Conservation (phyloP, 2,888 invertebrate genomes). For the Epistrophella euchroma region DNA sequence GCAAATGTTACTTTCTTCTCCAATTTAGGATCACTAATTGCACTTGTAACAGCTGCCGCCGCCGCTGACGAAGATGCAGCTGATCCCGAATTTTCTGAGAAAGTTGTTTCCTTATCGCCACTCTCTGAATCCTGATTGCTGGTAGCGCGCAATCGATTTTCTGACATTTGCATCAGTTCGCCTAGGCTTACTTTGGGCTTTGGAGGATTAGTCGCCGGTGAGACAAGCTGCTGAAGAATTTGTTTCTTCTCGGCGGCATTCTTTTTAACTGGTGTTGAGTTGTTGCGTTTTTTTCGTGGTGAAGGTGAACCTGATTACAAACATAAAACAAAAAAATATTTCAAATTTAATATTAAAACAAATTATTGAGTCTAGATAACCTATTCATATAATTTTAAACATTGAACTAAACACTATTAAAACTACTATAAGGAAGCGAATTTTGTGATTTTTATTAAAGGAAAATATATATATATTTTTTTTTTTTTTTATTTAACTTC, state of each 20-base stretch:
- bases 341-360: constrained; percentile 3
- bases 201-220: constrained; percentile 87
- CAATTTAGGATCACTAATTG: constrained; percentile 87
- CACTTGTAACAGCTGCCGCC: constrained; percentile 85
- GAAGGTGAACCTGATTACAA: constrained; percentile 88
- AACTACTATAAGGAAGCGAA: constrained; percentile 64
- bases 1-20: constrained; percentile 93
- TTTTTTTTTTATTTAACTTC: constrained; percentile 22
- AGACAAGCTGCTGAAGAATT: constrained; percentile 91
- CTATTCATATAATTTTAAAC: constrained; percentile 44
- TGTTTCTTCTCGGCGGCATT: constrained; percentile 91
- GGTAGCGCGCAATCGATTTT: constrained; percentile 85
- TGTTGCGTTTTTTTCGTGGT: constrained; percentile 91
- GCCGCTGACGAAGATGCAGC: constrained; percentile 84
- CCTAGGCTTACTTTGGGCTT: constrained; percentile 86
- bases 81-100: constrained; percentile 84
- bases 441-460: constrained; percentile 32
- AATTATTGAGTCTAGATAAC: not conserved
- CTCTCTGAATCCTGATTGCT: constrained; percentile 84
- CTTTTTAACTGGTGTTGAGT: constrained; percentile 91
- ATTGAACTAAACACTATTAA: constrained; percentile 68
- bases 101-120: constrained; percentile 87
- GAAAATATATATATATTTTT: constrained; percentile 34
- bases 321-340: constrained; percentile 20
- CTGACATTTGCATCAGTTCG: constrained; percentile 90